Evolutionary conservation across 2,113 vertebrate genomes (phyloP).

Genomic region (Daphoenositta chrysoptera): DNA sequence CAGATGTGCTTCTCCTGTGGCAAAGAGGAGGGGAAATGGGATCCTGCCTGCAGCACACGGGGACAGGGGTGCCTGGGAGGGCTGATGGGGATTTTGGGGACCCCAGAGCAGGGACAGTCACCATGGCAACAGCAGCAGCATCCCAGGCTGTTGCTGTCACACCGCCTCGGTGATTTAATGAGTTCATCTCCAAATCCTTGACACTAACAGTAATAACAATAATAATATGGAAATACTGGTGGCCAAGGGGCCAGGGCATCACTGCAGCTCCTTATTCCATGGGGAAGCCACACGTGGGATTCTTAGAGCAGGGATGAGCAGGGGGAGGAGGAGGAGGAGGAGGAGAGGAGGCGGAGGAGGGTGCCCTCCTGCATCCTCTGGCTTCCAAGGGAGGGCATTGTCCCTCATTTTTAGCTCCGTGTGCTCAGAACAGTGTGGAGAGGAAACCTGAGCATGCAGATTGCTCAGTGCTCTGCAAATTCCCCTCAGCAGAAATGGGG

Average conservation of each 20-base stretch:
- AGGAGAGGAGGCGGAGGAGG: not conserved
- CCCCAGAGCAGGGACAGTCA: conserved; percentile 36
- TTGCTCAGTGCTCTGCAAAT: not conserved
- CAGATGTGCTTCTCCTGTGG: not conserved
- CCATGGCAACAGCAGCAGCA: conserved; percentile 75
- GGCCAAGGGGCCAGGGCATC: not conserved
- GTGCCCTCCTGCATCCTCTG: not conserved
- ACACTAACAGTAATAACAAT: not conserved
- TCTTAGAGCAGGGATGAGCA: not conserved
- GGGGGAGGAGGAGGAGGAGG: not conserved
- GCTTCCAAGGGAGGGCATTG: not conserved
- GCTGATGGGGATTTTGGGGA: conserved; percentile 27
- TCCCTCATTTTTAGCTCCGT: not conserved
- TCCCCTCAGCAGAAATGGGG: not conserved
- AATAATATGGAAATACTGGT: not conserved
- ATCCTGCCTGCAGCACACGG: not conserved
- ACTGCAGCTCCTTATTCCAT: fast-evolving
- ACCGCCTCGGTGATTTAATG: conserved; percentile 14
- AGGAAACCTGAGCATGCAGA: not conserved
- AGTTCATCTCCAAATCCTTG: conserved; percentile 38
- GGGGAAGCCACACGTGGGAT: fast-evolving
- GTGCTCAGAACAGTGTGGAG: not conserved
- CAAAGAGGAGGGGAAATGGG: not conserved
- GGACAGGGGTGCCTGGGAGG: not conserved
- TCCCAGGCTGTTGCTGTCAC: conserved; percentile 65